Evolutionary conservation across 2,797 vertebrate genomes (phyloP), one percentile per base, ranked within the genome.

Genomic region (Phoxinus dragarum): DNA sequence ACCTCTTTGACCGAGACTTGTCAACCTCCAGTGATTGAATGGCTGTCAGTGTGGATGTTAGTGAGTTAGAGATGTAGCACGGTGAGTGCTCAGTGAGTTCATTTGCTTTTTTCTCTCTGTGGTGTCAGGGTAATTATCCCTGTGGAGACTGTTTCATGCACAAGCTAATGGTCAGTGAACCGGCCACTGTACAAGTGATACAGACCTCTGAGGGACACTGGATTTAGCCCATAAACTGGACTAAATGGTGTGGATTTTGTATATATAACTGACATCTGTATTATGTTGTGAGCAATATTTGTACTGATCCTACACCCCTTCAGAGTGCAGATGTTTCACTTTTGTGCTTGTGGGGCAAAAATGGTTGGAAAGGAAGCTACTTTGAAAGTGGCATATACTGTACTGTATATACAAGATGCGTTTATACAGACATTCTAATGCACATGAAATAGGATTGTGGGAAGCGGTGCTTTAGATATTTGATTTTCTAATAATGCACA

Each of bases 151-250:
- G 49, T 78, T 84, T 59, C 59, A 78, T 61, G 83, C 52, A 36
- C 75, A 78, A 78, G 52, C 64, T 71, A 71, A 84, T 71, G 66
- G 74, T 84, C 83, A 79, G 83, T 61, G 52, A 79, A 68, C 59
- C 6, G 17, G 64, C 34, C 49, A 78, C 14, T 71, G 14, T n/a
- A 21, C 8, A 38, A 23, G 21, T 8, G 3, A 5, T 59, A 6
- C 27, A 71, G 36, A 78, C 64, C 82, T 78, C 31, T 7, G 83
- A 84, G 38, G 38, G 19, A 17, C 12, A 56, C 61, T 69, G 74
- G 74, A 78, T 59, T 44, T 44, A 69, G 64, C 2, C 9, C 72
- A 75, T 66, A 67, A 84, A 67, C 42, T 74, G n/a, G 31, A 75
- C 36, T 69, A 36, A 84, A 84, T 56, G 64, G 44, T 52, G 19